Base-by-base conservation (phyloP, 1,140 invertebrate species). In the Psix sp. region DNA sequence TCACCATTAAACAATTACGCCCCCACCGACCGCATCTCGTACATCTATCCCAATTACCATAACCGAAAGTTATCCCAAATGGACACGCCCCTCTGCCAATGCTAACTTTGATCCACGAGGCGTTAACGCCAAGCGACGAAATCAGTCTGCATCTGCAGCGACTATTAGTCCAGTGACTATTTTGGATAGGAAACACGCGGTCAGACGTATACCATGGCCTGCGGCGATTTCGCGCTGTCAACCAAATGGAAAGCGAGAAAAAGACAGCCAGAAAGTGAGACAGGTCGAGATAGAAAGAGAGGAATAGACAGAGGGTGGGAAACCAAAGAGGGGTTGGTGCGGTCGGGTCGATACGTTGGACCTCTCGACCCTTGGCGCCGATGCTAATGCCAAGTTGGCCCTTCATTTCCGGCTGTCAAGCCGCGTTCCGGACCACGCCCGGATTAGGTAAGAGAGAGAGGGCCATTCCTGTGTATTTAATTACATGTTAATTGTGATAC, bases 401-500 rank as follows among this genome's bases (percentile, higher is more conserved):
- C 51, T 66, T 56, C 51, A 48, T 66, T 66, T 56, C 62, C 62
- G 62, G 16, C 42, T 66, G 62, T 56, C 62, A 46, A 31, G 39
- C 43, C 14, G 42, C 40, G 51, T 66, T 46, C 62, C 62, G 49
- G 43, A 48, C 62, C 62, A 48, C 51, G 49, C n/a, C n/a, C n/a
- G n/a, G n/a, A n/a, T n/a, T n/a, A n/a, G n/a, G n/a, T n/a, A n/a
- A n/a, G n/a, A n/a, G 16, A 16, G 15, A 9, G 4, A 10, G 7
- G 31, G 42, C 20, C 11, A 13, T 36, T 14, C 21, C n/a, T 10
- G 21, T 14, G 24, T 31, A 66, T 66, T 66, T 66, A 66, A 66
- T 56, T 66, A 66, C 51, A 66, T 43, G 52, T 66, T 66, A 66
- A 66, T 56, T 66, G 62, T 56, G 62, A 56, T 66, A 56, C 62